Conservation (phyloP, 2,797 vertebrate species). For the Thripadectes ignobilis region DNA sequence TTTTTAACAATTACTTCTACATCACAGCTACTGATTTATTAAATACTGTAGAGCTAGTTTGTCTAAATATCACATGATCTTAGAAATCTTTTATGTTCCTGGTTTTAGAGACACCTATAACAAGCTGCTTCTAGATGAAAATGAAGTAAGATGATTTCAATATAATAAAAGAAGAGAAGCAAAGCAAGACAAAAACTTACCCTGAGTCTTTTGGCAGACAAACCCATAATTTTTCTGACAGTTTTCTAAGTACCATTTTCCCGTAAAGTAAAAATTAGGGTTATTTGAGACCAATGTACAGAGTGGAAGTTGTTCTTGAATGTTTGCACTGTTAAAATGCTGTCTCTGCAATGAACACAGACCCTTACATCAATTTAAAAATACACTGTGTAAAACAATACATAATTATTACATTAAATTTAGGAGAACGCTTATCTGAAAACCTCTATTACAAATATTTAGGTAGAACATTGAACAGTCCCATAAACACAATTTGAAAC, state of each 20-base stretch:
- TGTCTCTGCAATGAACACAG: slow-evolving; percentile 66
- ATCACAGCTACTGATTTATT: neutral
- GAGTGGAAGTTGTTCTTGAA: slow-evolving; percentile 71
- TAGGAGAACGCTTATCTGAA: neutral
- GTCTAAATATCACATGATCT: neutral
- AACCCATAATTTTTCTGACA: slow-evolving; percentile 88
- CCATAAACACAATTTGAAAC: neutral
- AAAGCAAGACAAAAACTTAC: slow-evolving; percentile 72
- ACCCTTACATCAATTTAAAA: neutral
- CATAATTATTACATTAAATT: neutral
- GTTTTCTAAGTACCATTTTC: slow-evolving; percentile 91
- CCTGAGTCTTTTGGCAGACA: slow-evolving; percentile 90
- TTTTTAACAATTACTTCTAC: neutral
- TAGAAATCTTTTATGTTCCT: neutral
- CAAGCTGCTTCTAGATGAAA: neutral
- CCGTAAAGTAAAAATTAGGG: slow-evolving; percentile 89
- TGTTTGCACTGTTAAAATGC: slow-evolving; percentile 23
- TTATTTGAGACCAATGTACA: slow-evolving; percentile 89
- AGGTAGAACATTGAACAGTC: neutral
- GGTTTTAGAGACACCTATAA: neutral
- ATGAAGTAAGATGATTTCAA: neutral
- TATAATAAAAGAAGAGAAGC: neutral
- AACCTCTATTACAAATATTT: neutral
- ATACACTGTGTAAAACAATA: neutral
- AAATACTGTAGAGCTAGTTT: neutral